These are phyloP conservation scores for Alfaro cultratus DNA, from an alignment of 2,797 vertebrate species.

Conservation along the genomic window DNA sequence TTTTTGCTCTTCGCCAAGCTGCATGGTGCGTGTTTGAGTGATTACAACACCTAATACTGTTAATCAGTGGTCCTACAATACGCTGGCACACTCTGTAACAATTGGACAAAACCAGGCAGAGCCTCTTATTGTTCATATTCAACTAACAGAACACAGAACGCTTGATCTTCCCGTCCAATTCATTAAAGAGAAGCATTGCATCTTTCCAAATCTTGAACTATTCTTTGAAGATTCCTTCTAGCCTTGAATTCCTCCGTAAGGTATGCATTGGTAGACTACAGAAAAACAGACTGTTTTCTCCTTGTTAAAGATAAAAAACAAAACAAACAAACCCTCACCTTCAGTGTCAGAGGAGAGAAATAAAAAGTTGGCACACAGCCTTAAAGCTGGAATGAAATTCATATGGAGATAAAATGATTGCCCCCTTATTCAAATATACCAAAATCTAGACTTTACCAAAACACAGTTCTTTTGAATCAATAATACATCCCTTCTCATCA, in stretches of 20 bases:
- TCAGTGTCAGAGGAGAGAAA: slow-evolving; percentile 6
- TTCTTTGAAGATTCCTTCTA: slow-evolving; percentile 7
- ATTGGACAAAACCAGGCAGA: not conserved
- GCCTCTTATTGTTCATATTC: slow-evolving; percentile 3
- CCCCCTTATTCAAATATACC: slow-evolving; percentile 15
- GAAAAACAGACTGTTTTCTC: slow-evolving; percentile 8
- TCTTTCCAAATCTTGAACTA: not conserved
- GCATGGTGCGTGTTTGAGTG: not conserved
- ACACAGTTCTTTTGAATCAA: not conserved
- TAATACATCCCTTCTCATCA: not conserved
- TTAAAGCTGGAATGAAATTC: slow-evolving; percentile 41
- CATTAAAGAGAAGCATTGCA: not conserved
- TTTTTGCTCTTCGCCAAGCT: not conserved
- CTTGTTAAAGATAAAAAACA: not conserved
- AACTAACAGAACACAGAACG: not conserved
- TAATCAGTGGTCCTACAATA: not conserved
- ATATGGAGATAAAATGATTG: slow-evolving; percentile 20
- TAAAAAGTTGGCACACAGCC: slow-evolving; percentile 35
- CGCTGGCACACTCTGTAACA: not conserved
- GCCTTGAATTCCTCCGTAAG: slow-evolving; percentile 10
- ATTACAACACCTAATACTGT: not conserved
- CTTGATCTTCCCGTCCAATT: slow-evolving; percentile 10
- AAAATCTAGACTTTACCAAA: slow-evolving; percentile 9
- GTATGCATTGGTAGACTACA: slow-evolving; percentile 1
- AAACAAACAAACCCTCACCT: not conserved